Evolutionary conservation across 2,113 vertebrate genomes (phyloP).

Genomic region (Fulmarus glacialis): DNA sequence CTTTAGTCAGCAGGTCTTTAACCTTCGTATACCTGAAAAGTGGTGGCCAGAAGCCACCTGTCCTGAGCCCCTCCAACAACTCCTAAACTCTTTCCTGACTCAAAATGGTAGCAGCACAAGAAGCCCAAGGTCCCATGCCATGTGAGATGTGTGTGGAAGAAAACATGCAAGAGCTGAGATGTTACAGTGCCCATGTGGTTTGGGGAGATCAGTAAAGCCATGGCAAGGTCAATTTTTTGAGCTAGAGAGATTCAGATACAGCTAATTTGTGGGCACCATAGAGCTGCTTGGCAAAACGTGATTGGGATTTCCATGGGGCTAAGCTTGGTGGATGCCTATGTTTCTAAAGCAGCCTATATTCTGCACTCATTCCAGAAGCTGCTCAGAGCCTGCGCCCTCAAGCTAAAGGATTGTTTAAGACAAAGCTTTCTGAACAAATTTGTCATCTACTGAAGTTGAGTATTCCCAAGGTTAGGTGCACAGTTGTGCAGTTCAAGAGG

Average conservation of each 20-base stretch:
- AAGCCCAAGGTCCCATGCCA: background rate
- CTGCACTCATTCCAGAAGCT: background rate
- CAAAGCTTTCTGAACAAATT: background rate
- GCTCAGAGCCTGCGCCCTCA: background rate
- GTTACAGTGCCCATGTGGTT: accelerated
- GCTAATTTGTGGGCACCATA: background rate
- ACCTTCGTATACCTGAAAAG: background rate
- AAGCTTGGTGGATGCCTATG: background rate
- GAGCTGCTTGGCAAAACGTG: background rate
- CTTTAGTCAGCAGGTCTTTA: background rate
- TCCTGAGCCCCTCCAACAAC: background rate
- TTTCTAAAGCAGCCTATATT: background rate
- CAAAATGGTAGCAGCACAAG: background rate
- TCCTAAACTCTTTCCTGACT: background rate
- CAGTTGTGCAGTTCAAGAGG: background rate
- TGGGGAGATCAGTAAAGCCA: background rate
- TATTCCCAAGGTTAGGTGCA: background rate
- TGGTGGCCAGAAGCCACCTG: background rate
- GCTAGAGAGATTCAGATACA: background rate
- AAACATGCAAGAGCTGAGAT: background rate
- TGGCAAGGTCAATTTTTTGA: background rate
- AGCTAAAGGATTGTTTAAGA: background rate
- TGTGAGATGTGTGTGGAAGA: accelerated
- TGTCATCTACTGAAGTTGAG: background rate
- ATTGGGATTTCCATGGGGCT: background rate